phyloP scores from a whole-genome alignment of 2,797 vertebrate genomes.

The Amphiprion clarkii region DNA sequence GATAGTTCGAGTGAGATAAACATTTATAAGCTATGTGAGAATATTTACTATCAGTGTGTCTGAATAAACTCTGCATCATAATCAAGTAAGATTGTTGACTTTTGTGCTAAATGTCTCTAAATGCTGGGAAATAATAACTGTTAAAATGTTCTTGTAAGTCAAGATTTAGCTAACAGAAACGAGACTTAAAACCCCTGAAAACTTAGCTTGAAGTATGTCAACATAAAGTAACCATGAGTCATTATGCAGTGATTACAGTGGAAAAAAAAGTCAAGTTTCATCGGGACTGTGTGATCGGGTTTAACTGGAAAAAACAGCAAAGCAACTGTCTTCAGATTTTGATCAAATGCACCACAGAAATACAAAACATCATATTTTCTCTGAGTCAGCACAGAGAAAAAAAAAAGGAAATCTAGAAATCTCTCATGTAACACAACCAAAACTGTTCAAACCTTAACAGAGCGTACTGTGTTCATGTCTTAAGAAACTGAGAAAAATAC shows the following conservation, averaged over 20 bases:
- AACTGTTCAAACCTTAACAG: too few relatives aligned
- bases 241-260: too few relatives aligned
- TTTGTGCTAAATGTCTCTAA: slow-evolving; percentile 12
- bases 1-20: slow-evolving; percentile 24
- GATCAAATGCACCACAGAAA: neutral
- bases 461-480: too few relatives aligned
- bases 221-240: too few relatives aligned
- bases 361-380: neutral
- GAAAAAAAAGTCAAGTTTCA: neutral
- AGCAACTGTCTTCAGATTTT: neutral
- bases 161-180: too few relatives aligned
- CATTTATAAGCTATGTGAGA: slow-evolving; percentile 15
- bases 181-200: too few relatives aligned
- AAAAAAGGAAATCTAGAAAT: neutral
- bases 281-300: neutral
- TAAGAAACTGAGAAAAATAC: too few relatives aligned
- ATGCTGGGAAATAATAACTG: neutral
- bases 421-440: too few relatives aligned
- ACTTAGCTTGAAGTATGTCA: too few relatives aligned
- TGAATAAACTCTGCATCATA: slow-evolving; percentile 19
- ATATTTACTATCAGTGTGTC: slow-evolving; percentile 44
- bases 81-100: slow-evolving; percentile 21
- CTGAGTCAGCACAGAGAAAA: neutral
- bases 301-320: neutral
- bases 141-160: too few relatives aligned